Conservation (phyloP, 2,113 vertebrate species). For the Diadophis punctatus region DNA sequence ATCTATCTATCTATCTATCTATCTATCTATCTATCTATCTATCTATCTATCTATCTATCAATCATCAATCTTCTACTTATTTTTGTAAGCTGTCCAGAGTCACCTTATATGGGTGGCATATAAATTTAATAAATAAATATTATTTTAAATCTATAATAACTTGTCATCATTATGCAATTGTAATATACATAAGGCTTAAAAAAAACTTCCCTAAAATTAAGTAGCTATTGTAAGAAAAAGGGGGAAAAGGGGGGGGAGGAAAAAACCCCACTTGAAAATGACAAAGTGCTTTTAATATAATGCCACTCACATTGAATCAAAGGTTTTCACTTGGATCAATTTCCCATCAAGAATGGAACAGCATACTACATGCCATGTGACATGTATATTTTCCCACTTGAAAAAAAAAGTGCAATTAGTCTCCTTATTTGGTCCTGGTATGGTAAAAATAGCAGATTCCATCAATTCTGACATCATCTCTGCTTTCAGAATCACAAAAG, state of each 20-base stretch:
- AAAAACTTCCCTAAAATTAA: constrained; percentile 35
- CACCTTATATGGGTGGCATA: background rate
- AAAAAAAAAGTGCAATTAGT: background rate
- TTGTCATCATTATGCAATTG: background rate
- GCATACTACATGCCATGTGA: constrained; percentile 15
- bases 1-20: background rate
- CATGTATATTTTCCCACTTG: background rate
- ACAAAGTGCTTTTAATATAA: constrained; percentile 53
- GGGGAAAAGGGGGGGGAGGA: fast-evolving
- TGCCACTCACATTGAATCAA: constrained; percentile 31
- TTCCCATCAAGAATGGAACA: constrained; percentile 19
- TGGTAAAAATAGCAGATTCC: background rate
- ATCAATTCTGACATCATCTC: background rate
- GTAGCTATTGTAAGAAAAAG: constrained; percentile 28
- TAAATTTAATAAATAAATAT: background rate
- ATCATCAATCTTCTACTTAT: background rate
- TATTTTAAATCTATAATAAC: background rate
- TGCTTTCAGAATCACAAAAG: background rate
- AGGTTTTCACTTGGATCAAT: constrained; percentile 31
- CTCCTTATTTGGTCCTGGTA: background rate
- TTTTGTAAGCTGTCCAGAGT: background rate
- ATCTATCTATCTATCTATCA: background rate
- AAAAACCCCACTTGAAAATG: constrained; percentile 54
- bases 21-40: background rate
- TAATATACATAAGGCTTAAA: background rate